Conservation (phyloP, 1,140 invertebrate genomes). For the Anthonomus grandis region DNA sequence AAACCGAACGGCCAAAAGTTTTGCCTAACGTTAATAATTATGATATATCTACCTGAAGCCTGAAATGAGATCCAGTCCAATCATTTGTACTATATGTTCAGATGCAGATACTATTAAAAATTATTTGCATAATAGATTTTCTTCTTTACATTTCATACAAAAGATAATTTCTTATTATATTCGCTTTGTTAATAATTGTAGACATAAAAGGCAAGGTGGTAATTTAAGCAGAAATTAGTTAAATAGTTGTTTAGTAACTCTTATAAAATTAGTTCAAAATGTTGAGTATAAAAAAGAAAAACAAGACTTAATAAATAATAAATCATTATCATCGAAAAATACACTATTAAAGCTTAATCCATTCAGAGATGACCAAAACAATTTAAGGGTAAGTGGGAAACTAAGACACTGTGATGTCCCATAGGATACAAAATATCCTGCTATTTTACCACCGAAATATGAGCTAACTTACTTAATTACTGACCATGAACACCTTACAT, state of each 20-base stretch:
- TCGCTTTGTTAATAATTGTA: too few relatives aligned
- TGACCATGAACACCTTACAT: slow-evolving; percentile 34
- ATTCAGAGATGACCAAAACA: slow-evolving; percentile 42
- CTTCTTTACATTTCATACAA: too few relatives aligned
- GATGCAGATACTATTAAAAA: too few relatives aligned
- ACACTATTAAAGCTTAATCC: slow-evolving; percentile 33
- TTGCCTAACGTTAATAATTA: neutral
- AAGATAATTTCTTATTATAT: too few relatives aligned
- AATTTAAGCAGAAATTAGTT: too few relatives aligned
- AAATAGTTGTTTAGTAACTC: too few relatives aligned
- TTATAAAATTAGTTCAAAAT: too few relatives aligned
- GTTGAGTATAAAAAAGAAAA: neutral
- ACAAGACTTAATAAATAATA: neutral
- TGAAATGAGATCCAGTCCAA: neutral
- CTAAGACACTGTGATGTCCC: neutral
- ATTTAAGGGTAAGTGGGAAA: slow-evolving; percentile 17
- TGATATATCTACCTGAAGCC: too few relatives aligned
- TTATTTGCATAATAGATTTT: too few relatives aligned
- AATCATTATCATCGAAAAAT: neutral
- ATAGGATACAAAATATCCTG: slow-evolving; percentile 20
- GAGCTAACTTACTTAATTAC: slow-evolving; percentile 28
- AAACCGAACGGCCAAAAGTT: slow-evolving; percentile 4
- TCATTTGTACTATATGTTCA: too few relatives aligned
- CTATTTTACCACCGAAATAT: slow-evolving; percentile 36
- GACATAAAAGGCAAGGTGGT: too few relatives aligned